Conservation (phyloP, 2,797 vertebrate genomes). For the Anas flavirostris region DNA sequence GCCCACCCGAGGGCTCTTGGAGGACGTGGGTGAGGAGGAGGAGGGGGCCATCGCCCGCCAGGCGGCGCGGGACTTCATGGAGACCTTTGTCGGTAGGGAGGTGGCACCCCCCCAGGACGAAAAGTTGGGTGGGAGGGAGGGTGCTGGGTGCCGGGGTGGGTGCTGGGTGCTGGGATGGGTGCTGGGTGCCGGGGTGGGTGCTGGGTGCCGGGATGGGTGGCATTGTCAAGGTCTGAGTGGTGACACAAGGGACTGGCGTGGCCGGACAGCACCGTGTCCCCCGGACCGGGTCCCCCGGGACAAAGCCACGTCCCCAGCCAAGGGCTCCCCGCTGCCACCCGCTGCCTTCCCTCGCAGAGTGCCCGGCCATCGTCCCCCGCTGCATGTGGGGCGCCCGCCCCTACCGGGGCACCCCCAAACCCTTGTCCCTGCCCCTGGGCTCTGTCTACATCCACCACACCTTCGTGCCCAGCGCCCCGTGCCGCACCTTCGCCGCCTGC, state of each 20-base stretch:
- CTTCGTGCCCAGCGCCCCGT: slow-evolving; percentile 74
- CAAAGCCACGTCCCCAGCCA: neutral
- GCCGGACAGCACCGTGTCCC: neutral
- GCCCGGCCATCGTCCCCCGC: slow-evolving; percentile 86
- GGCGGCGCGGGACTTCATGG: slow-evolving; percentile 75
- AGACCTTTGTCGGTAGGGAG: slow-evolving; percentile 83
- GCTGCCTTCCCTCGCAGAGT: slow-evolving; percentile 74
- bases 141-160: neutral
- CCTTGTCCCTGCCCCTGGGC: slow-evolving; percentile 80
- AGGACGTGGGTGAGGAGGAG: slow-evolving; percentile 67
- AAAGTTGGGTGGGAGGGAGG: neutral
- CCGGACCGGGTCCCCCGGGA: neutral
- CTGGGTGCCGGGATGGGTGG: neutral
- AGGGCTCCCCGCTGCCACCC: neutral
- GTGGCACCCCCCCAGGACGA: neutral
- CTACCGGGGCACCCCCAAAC: slow-evolving; percentile 82
- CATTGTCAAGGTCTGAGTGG: fast-evolving
- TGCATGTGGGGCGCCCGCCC: slow-evolving; percentile 88
- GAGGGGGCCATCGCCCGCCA: neutral
- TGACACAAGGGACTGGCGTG: fast-evolving
- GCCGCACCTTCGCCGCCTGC: slow-evolving; percentile 81
- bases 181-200: too few relatives aligned
- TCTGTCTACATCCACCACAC: slow-evolving; percentile 91
- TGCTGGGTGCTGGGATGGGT: neutral
- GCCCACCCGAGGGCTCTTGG: slow-evolving; percentile 31